Percentiles rank a stretch among this genome's conserved stretches.
Conservation (phyloP, 1,140 invertebrate species). For the Scaptomyza graminum region DNA sequence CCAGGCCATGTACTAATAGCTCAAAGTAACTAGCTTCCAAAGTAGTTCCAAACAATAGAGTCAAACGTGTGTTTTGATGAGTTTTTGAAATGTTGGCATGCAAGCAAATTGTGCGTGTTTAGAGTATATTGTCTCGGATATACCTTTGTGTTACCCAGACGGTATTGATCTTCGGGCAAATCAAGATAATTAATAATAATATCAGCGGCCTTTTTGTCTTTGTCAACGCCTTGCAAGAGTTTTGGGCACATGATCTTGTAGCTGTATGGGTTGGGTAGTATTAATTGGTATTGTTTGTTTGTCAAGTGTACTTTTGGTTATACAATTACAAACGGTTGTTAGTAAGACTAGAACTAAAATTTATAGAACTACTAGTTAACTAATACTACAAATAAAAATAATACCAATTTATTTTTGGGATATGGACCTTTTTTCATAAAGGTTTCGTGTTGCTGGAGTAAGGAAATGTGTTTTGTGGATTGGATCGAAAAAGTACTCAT, state of each 20-base stretch:
- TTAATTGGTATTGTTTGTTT: conserved; percentile 52
- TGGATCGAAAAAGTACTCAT: conserved; percentile 21
- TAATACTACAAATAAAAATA: conserved; percentile 46
- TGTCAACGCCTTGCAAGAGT: conserved; percentile 89
- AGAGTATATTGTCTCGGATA: conserved; percentile 78
- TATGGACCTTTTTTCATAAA: conserved; percentile 54
- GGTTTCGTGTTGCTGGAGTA: conserved; percentile 34
- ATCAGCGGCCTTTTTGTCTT: conserved; percentile 92
- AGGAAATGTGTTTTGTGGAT: conserved; percentile 2
- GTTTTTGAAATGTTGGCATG: conserved; percentile 1
- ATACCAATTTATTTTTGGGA: conserved; percentile 48
- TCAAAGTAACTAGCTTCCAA: conserved; percentile 12
- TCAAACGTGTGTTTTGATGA: not conserved
- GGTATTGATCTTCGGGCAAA: conserved; percentile 96
- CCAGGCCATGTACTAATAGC: conserved; percentile 62
- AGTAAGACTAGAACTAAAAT: conserved; percentile 18
- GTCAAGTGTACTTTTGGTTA: conserved; percentile 9
- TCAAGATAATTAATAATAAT: conserved; percentile 94
- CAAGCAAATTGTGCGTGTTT: conserved; percentile 11
- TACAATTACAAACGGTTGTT: conserved; percentile 44
- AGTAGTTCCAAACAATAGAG: not conserved
- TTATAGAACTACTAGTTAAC: not conserved
- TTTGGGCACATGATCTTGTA: conserved; percentile 96
- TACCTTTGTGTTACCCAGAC: conserved; percentile 98
- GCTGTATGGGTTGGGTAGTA: conserved; percentile 85